A percentile compares a stretch with the other conserved stretches of the same genome.
phyloP scores from a whole-genome alignment of 2,113 vertebrate species.

The Notothenia rossii region DNA sequence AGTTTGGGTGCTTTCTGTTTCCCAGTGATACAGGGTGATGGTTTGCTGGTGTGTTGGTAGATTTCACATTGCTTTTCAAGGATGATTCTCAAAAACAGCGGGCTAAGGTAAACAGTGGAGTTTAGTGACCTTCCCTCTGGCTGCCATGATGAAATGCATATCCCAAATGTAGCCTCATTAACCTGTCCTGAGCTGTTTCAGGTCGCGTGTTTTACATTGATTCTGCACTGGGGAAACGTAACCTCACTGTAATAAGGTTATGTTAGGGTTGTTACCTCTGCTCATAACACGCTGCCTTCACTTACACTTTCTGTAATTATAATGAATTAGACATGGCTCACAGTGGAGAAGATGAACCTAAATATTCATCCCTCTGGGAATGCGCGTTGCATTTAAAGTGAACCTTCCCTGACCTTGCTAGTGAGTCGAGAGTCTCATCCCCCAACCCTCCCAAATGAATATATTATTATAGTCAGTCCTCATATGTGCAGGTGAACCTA shows the following conservation, averaged over 20 bases:
- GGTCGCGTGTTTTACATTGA: constrained; percentile 92
- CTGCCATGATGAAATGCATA: constrained; percentile 86
- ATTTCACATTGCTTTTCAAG: constrained; percentile 29
- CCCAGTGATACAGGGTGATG: constrained; percentile 18
- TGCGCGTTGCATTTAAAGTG: constrained; percentile 62
- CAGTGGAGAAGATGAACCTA: constrained; percentile 75
- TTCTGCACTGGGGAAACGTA: constrained; percentile 90
- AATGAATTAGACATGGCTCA: constrained; percentile 91
- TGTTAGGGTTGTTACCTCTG: constrained; percentile 91
- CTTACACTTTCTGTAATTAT: constrained; percentile 89
- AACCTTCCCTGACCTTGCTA: constrained; percentile 69
- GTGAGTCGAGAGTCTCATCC: constrained; percentile 41
- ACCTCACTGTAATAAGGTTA: constrained; percentile 92
- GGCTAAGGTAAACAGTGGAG: constrained; percentile 56
- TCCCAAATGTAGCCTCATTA: constrained; percentile 88
- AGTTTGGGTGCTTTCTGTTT: constrained; percentile 13
- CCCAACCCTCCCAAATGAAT: constrained; percentile 41
- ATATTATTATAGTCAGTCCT: constrained; percentile 48
- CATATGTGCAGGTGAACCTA: constrained; percentile 48
- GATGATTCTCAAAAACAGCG: constrained; percentile 6
- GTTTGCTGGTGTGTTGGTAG: constrained; percentile 27
- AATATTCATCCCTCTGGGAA: constrained; percentile 83
- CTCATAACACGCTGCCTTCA: constrained; percentile 90
- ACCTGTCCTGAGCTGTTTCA: constrained; percentile 90
- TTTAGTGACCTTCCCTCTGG: constrained; percentile 81